phyloP scores from a whole-genome alignment of 2,797 vertebrate species.

The Takifugu ocellatus region DNA sequence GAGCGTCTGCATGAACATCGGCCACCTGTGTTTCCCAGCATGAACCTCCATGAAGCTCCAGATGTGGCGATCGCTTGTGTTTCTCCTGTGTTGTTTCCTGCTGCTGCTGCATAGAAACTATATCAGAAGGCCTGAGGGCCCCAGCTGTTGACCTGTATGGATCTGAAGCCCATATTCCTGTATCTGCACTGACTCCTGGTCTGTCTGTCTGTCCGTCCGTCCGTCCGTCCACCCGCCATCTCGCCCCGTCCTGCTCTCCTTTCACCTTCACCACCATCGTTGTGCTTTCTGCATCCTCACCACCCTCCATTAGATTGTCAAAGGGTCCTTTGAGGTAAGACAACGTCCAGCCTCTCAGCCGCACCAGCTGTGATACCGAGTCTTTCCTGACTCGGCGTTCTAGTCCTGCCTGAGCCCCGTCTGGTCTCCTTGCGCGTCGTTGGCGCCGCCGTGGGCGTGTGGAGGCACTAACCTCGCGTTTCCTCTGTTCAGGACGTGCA shows the following conservation, averaged over 20 bases:
- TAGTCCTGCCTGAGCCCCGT: no score
- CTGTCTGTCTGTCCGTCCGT: slow-evolving; percentile 63
- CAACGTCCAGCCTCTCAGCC: slow-evolving; percentile 67
- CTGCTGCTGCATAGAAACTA: no score
- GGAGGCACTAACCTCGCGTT: no score
- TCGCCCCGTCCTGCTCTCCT: slow-evolving; percentile 39
- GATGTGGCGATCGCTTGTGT: background rate
- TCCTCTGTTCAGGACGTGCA: slow-evolving; percentile 85
- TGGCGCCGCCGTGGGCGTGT: no score
- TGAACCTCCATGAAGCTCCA: slow-evolving; percentile 29
- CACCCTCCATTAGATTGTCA: slow-evolving; percentile 98
- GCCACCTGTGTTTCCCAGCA: slow-evolving; percentile 42
- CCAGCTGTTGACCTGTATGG: slow-evolving; percentile 48
- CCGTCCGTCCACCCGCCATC: slow-evolving; percentile 56
- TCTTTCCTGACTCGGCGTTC: no score
- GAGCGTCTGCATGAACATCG: slow-evolving; percentile 47
- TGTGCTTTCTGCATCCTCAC: slow-evolving; percentile 95
- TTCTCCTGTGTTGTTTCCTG: background rate
- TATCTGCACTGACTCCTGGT: slow-evolving; percentile 69
- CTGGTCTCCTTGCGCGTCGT: no score
- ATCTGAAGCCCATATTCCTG: slow-evolving; percentile 64
- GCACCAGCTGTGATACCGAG: no score
- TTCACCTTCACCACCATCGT: slow-evolving; percentile 86
- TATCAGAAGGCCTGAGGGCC: no score
- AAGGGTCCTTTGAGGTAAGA: slow-evolving; percentile 99